Evolutionary conservation across 2,113 vertebrate species (phyloP), one percentile per base, ranked within the genome.

Genomic region (Sakesphorus luctuosus): DNA sequence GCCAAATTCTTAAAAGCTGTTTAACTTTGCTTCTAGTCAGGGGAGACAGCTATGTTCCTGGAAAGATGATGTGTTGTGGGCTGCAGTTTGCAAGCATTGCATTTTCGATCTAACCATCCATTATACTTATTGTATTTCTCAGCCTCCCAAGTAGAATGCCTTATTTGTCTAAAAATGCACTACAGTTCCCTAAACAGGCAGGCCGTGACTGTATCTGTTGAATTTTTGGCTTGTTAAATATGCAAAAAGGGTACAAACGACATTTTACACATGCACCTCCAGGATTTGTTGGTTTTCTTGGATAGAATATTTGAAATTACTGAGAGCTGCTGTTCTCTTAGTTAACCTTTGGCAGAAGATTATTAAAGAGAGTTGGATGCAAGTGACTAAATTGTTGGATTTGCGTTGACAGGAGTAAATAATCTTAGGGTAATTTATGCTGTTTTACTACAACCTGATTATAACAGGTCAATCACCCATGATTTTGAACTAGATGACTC

Each of bases 91-190:
- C 83, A 83, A 92, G 79, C 63, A 23, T 29, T 84, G 58, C 72
- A 66, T 66, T 95, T 95, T 93, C 69, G 9, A 53, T 65, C 35
- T 74, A 94, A 84, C 52, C 6, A 44, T 84, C 47, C 35, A 17
- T 88, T 92, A 80, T 2, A 3, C 29, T 80, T 92, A 86, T 74
- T 95, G 72, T 86, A 46, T 88, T 95, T 76, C 76, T 86, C 43
- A 43, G 3, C 50, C 61, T 92, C 68, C 36, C 68, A 84, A 80
- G 52, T 28, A 80, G 79, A 95, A 94, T 55, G 61, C 94, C 76
- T 80, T 92, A 85, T 94, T 96, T 96, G 83, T 93, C 47, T 84
- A 89, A 90, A 92, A 96, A 53, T 33, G 62, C 55, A 40, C 28
- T 92, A 10, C 66, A 50, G 0, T 69, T 93, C 15, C 36, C 29